Evolutionary conservation across 2,888 invertebrate species (phyloP).

Genomic region (Epirrita christyi): DNA sequence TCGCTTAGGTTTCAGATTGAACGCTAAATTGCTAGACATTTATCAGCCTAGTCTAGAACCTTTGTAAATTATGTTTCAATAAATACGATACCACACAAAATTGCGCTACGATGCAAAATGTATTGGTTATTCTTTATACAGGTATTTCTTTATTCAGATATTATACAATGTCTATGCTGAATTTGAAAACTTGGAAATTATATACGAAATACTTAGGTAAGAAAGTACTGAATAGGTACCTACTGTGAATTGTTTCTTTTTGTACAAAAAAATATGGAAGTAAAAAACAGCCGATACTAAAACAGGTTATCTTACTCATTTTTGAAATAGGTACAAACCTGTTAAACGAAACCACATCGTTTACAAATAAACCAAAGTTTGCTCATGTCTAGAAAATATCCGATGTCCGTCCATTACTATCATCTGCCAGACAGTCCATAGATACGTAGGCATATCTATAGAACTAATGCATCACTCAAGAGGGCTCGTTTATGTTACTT

Average conservation of each 20-base stretch:
- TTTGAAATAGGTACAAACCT: background rate
- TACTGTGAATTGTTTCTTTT: too few species aligned
- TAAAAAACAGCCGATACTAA: too few species aligned
- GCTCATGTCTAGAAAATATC: slow-evolving; percentile 29
- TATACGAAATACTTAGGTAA: too few species aligned
- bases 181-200: too few species aligned
- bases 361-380: slow-evolving; percentile 21
- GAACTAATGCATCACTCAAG: slow-evolving; percentile 24
- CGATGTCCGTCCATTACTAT: slow-evolving; percentile 28
- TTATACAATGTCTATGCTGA: too few species aligned
- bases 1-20: slow-evolving; percentile 17
- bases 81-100: background rate
- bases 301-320: too few species aligned
- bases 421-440: slow-evolving; percentile 11
- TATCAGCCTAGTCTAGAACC: slow-evolving; percentile 3
- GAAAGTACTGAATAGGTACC: too few species aligned
- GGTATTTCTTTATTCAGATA: too few species aligned
- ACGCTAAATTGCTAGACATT: slow-evolving; percentile 13
- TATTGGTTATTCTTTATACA: too few species aligned
- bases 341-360: slow-evolving; percentile 8
- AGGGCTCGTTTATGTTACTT: slow-evolving; percentile 27
- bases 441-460: slow-evolving; percentile 17
- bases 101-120: background rate
- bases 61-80: slow-evolving; percentile 9
- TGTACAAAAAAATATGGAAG: too few species aligned